Percentiles rank a stretch among this genome's conserved stretches.
These are phyloP conservation scores for Ramphastos sulfuratus DNA, from an alignment of 2,113 vertebrate genomes.

Conservation along the genomic window DNA sequence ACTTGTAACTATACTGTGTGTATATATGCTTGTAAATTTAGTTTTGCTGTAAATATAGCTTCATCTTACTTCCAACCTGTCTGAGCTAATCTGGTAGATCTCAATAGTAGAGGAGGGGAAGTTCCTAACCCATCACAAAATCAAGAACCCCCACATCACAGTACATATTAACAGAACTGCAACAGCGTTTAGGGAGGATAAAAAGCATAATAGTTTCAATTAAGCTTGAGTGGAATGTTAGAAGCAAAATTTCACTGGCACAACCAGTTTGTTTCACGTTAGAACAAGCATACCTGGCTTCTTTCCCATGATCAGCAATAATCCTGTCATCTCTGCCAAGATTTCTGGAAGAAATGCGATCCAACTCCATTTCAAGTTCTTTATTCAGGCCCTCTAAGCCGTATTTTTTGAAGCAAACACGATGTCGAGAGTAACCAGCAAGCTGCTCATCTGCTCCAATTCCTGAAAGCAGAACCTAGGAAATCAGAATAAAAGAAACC, in stretches of 20 bases:
- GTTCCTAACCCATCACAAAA: no score
- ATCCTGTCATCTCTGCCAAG: conserved; percentile 93
- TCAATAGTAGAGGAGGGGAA: no score
- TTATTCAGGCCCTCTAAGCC: conserved; percentile 83
- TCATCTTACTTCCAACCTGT: no score
- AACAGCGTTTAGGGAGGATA: neutral
- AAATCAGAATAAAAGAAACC: neutral
- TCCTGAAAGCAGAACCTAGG: conserved; percentile 89
- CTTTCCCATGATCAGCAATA: conserved; percentile 92
- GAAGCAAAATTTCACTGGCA: neutral
- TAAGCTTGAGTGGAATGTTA: neutral
- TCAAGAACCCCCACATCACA: no score
- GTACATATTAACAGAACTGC: neutral
- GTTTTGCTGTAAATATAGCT: no score
- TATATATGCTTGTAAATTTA: no score
- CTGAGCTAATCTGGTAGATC: no score
- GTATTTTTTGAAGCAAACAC: conserved; percentile 77
- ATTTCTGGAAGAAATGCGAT: conserved; percentile 91
- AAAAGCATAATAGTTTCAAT: neutral
- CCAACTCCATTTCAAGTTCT: conserved; percentile 90
- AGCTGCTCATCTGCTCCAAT: conserved; percentile 97
- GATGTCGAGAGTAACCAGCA: conserved; percentile 92
- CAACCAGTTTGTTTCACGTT: neutral
- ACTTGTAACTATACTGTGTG: no score
- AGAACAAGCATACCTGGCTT: conserved; percentile 83